Evolutionary conservation across 1,140 invertebrate genomes (phyloP), one percentile per base, ranked within the genome.

Genomic region (Drosophila malerkotliana): DNA sequence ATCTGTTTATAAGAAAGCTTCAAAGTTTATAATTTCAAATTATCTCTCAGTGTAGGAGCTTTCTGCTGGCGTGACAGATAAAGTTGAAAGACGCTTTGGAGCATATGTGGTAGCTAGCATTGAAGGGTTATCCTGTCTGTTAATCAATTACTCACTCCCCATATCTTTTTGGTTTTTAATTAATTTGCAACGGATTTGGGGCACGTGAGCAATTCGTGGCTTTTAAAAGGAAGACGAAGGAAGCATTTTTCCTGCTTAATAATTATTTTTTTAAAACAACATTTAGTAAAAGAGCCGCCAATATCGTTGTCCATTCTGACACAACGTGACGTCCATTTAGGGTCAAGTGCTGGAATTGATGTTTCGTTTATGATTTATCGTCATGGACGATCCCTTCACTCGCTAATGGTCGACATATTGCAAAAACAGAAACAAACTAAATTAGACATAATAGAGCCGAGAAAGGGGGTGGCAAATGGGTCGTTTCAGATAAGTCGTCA

Each of bases 301-400:
- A 55, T 15, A 66, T 48, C 41, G 30, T 44, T 47, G n/a, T 30
- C 39, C 52, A 57, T 66, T 64, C 24, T 28, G 64, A 54, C 30
- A 62, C 64, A 57, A 47, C 64, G 34, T 64, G 66, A 54, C 34
- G 45, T 69, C 51, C 66, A 48, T 67, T 69, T 49, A 18, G 83
- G 90, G 90, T 91, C 90, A 91, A 91, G 90, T 91, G 76, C 87
- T 91, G 90, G 83, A 91, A 82, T 90, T 91, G 90, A 91, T 91
- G 90, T 91, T 91, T 91, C 90, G 83, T 77, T 91, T 85, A 91
- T 91, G 90, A 91, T 91, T 91, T 90, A 91, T 91, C 78, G 90
- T 88, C 80, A 77, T 56, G 77, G 53, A 72, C 58, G 55, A 39
- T 55, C 41, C 32, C 18, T 4, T 37, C 41, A 18, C 2, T 10